Evolutionary conservation across 2,888 invertebrate species (phyloP), one percentile per base, ranked within the genome.

Genomic region (Helicoverpa assulta): DNA sequence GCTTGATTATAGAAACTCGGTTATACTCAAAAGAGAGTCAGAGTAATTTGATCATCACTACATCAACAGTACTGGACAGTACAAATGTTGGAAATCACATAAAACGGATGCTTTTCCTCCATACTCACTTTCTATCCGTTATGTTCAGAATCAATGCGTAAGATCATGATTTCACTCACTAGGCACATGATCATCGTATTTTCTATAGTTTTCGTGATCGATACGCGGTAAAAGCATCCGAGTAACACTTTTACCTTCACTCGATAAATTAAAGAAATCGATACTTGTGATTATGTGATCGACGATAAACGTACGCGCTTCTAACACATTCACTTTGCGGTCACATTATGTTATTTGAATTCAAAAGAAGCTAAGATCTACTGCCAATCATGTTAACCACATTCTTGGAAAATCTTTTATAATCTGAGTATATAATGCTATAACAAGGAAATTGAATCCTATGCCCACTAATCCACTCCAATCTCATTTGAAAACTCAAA

Each of bases 181-280:
- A 26, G 26, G 26, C 26, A 52, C 26, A 68, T 47, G 59, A 79
- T 72, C 68, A 65, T 66, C 55, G 53, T 50, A 81, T 76, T 83
- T 83, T 83, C 84, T 84, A 78, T 66, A 72, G 57, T 76, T 79
- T 76, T 81, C 70, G 61, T 75, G 57, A 72, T 78, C 65, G 78
- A 33, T 69, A 68, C 59, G 19, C 19, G 43, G 59, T 70, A 50
- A 66, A 70, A 71, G 57, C 58, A 72, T 76, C 62, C 55, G 57
- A 69, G 52, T 57, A 53, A 75, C 57, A 76, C 69, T 73, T 72
- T 74, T 84, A 79, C 68, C 72, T 73, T 78, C 72, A 72, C 71
- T 81, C 57, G 61, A 73, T 74, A 69, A 65, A 71, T 78, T 70
- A 68, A 75, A 73, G 74, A 78, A 78, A 83, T 78, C 67, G 67